These are phyloP conservation scores for Pycnomerus fuliginosus DNA, from an alignment of 2,888 invertebrate genomes.

Conservation along the genomic window DNA sequence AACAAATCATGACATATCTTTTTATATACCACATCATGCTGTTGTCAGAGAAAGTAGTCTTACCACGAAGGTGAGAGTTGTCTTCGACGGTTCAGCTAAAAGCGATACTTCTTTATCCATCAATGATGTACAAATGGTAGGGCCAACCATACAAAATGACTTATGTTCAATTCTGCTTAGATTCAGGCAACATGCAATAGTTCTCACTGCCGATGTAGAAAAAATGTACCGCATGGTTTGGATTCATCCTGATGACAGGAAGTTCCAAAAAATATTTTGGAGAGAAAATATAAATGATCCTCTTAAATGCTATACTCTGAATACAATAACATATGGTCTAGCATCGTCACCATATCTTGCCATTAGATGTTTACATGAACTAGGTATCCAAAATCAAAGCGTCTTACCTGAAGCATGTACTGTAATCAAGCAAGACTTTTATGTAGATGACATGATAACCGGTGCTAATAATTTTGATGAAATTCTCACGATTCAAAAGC, in stretches of 20 bases:
- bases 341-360: constrained; percentile 16
- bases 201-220: constrained; percentile 12
- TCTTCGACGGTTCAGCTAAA: not conserved
- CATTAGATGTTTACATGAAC: constrained; percentile 11
- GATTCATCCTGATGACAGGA: constrained; percentile 10
- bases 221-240: constrained; percentile 20
- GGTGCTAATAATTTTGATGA: not conserved
- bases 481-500: not conserved
- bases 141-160: constrained; percentile 12
- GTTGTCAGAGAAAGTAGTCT: not conserved
- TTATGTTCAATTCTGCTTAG: constrained; percentile 13
- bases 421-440: not conserved
- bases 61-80: constrained; percentile 1
- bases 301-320: constrained; percentile 8
- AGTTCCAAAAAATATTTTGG: constrained; percentile 21
- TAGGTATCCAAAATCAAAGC: constrained; percentile 3
- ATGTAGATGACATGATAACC: not conserved
- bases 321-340: constrained; percentile 17
- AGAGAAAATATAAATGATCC: constrained; percentile 10
- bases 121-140: not conserved
- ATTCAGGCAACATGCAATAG: constrained; percentile 9
- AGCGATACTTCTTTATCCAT: not conserved
- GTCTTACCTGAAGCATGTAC: not conserved
- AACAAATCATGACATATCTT: too few species aligned
- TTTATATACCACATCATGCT: constrained; percentile 3